Percentiles rank a stretch among this genome's conserved stretches.
These are phyloP conservation scores for Isoperla grammatica DNA, from an alignment of 2,888 invertebrate species.

Conservation along the genomic window DNA sequence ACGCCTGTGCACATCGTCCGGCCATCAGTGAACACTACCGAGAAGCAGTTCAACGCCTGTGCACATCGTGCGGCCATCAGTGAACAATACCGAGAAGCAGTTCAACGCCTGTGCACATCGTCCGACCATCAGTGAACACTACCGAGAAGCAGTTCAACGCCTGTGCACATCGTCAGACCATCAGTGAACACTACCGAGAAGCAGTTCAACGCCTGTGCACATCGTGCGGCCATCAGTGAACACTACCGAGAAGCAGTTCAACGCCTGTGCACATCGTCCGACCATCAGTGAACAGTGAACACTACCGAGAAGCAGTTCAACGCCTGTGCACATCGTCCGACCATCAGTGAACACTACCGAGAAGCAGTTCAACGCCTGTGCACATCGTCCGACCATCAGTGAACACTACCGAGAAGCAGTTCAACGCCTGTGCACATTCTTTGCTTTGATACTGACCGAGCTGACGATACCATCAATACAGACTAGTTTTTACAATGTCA, in stretches of 20 bases:
- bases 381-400: conserved; percentile 25
- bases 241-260: too few relatives aligned
- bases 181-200: background rate
- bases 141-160: background rate
- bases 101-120: conserved; percentile 29
- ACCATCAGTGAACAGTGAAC: conserved; percentile 12
- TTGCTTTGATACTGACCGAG: too few relatives aligned
- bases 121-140: conserved; percentile 18
- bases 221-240: conserved; percentile 22
- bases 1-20: conserved; percentile 29
- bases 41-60: conserved; percentile 21
- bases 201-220: conserved; percentile 26
- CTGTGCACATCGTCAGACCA: conserved; percentile 29
- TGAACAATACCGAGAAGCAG: background rate
- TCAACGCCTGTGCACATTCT: too few relatives aligned
- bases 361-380: conserved; percentile 23
- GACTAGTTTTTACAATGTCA: too few relatives aligned
- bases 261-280: conserved; percentile 29
- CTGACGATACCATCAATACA: too few relatives aligned
- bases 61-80: conserved; percentile 25
- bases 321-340: conserved; percentile 30
- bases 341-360: background rate
- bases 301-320: too few relatives aligned
- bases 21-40: background rate
- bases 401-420: background rate